Evolutionary conservation across 1,140 invertebrate species (phyloP), one percentile per base, ranked within the genome.

Genomic region (Cecropterus lyciades): DNA sequence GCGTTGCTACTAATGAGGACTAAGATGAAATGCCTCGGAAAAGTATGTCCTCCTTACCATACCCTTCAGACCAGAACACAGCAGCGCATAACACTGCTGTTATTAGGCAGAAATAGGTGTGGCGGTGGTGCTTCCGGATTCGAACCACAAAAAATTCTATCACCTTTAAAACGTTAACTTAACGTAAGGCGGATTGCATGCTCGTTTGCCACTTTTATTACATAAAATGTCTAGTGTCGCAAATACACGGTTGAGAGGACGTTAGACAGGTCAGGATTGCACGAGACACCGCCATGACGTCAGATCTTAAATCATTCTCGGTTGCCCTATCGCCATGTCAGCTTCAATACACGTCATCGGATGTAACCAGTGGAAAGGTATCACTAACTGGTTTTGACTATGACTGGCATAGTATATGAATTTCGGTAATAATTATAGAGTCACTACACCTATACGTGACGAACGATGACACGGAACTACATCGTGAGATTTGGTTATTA

Each of bases 251-350:
- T 37, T 11, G 33, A 55, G 30, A 42, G 16, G 33, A 42, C 33
- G 33, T 37, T 15, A 42, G 14, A 55, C 30, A 55, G 52, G 52
- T 55, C 33, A 55, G 52, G 52, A 27, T 51, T 51, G 20, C 13
- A 24, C 20, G n/a, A n/a, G 52, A 55, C 14, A 55, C 33, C 33
- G 33, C 9, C 16, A 30, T 42, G 33, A 40, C 52, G 52, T 55
- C 52, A 55, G 14, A 16, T 37, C 52, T 37, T 55, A 16, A 55
- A 55, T 42, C 52, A 55, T 55, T 55, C 30, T 42, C 52, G 15
- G 30, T 14, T 5, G 9, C 27, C 40, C 7, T 40, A 4, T 20
- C 16, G 17, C 37, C 52, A 40, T n/a, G 15, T 40, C 30, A 11
- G 15, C 1, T 13, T 42, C 11, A 10, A 33, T 17, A 40, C 11